These are phyloP conservation scores for Ahaetulla prasina DNA, from an alignment of 2,113 vertebrate genomes.

Conservation along the genomic window DNA sequence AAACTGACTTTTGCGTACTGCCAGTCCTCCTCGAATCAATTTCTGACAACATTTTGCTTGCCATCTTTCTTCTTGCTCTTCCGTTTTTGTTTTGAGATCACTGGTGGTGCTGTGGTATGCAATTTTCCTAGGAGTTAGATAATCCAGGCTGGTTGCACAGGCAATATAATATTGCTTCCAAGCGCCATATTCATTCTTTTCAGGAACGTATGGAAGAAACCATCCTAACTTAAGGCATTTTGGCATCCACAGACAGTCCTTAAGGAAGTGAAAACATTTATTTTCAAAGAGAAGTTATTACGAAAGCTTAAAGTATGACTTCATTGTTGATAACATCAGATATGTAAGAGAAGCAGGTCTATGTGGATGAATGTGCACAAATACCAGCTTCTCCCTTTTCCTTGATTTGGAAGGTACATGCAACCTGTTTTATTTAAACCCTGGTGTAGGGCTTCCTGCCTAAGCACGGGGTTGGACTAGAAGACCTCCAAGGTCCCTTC, in stretches of 20 bases:
- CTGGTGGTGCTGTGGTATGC: conserved; percentile 68
- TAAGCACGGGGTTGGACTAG: no score
- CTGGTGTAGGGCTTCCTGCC: no score
- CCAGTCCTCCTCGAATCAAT: conserved; percentile 64
- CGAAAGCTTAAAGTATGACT: neutral
- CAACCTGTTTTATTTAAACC: neutral
- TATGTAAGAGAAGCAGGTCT: neutral
- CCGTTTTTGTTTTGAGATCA: conserved; percentile 48
- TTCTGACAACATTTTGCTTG: conserved; percentile 68
- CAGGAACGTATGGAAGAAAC: conserved; percentile 75
- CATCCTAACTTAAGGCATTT: conserved; percentile 74
- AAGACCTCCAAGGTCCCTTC: no score
- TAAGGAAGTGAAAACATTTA: neutral
- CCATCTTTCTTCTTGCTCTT: conserved; percentile 66
- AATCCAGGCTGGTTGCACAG: conserved; percentile 67
- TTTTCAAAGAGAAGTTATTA: neutral
- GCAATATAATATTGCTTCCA: conserved; percentile 77
- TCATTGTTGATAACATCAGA: neutral
- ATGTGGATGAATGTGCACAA: neutral
- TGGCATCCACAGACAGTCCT: conserved; percentile 78
- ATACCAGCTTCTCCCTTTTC: neutral
- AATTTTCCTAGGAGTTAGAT: conserved; percentile 69
- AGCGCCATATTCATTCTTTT: conserved; percentile 68
- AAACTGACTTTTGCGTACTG: conserved; percentile 73
- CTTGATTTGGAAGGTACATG: neutral